Base-by-base conservation (phyloP, 2,888 invertebrate species). In the Lasioglossum calceatum region DNA sequence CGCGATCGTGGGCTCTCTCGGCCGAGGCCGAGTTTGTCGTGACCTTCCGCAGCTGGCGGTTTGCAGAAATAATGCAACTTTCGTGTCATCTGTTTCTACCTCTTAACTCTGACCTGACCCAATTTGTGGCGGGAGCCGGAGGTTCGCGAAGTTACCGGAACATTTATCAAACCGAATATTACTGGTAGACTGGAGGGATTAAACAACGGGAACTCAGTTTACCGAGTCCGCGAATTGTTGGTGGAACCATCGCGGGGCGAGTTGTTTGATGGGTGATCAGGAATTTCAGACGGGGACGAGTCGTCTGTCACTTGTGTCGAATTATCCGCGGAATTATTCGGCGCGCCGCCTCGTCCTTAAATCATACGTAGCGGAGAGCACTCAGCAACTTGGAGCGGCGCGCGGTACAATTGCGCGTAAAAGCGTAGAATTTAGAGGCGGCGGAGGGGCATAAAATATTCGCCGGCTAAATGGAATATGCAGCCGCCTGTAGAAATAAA, bases 51-150 rank as follows among this genome's bases (percentile, higher is more conserved):
- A n/a, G 50, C 27, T 23, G 50, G 64, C 77, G 73, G 79, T 87
- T 85, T 73, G 76, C 86, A 85, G 88, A 90, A 92, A 89, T 91
- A 91, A 91, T 90, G 89, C 89, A 87, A 92, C 91, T 91, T 89
- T 88, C 91, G 88, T 90, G 88, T 89, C 88, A 87, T 77, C 89
- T 82, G 84, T 81, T 87, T 90, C 73, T 82, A 82, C 78, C 81
- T 76, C 78, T 54, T 61, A 71, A 42, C 50, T 50, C 23, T 39
- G 85, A 67, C 50, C 36, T 27, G 36, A 14, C 74, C 39, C 58
- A 80, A 73, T 79, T 77, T 71, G 16, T 36, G 19, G 19, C 27
- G 10, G 7, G 72, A 50, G 8, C 19, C 27, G 23, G 47, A 32
- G 36, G 32, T 19, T 50, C 50, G 32, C 19, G 3, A n/a, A 42